Percentiles rank a stretch among this genome's conserved stretches.
Conservation (phyloP, 2,113 vertebrate genomes). For the Cariama cristata region DNA sequence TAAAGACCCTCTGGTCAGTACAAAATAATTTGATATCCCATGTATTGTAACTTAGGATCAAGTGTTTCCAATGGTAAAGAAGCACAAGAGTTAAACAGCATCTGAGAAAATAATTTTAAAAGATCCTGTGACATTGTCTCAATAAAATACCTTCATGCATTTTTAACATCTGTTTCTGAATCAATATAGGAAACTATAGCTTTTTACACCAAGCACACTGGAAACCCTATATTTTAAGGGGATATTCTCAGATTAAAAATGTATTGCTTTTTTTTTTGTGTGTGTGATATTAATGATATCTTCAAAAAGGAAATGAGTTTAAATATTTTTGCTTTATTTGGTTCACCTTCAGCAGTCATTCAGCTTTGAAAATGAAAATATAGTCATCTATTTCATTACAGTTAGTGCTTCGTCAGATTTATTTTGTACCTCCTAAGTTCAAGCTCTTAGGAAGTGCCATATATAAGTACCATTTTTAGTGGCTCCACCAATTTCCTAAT, state of each 20-base stretch:
- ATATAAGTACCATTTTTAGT: not conserved
- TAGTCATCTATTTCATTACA: not conserved
- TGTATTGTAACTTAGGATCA: not conserved
- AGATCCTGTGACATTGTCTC: not conserved
- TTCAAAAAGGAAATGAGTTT: not conserved
- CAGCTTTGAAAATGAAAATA: slow-evolving; percentile 5
- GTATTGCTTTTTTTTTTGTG: not conserved
- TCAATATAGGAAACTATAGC: slow-evolving; percentile 31
- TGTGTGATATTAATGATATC: not conserved
- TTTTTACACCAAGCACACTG: not conserved
- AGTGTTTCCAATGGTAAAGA: not conserved
- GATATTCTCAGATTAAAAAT: not conserved
- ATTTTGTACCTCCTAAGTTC: not conserved
- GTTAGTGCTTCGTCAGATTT: not conserved
- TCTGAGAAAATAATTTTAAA: slow-evolving; percentile 4
- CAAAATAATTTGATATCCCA: not conserved
- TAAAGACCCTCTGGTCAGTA: not conserved
- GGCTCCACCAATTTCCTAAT: slow-evolving; percentile 18
- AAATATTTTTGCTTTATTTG: slow-evolving; percentile 19
- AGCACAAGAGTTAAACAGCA: not conserved
- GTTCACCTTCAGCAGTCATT: slow-evolving; percentile 47
- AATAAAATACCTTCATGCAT: slow-evolving; percentile 48
- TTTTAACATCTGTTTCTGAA: slow-evolving; percentile 42
- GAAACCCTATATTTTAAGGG: slow-evolving; percentile 11
- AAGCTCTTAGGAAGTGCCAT: not conserved